These are phyloP conservation scores for Chalcosyrphus nemorum DNA, from an alignment of 2,888 invertebrate species.

Conservation along the genomic window DNA sequence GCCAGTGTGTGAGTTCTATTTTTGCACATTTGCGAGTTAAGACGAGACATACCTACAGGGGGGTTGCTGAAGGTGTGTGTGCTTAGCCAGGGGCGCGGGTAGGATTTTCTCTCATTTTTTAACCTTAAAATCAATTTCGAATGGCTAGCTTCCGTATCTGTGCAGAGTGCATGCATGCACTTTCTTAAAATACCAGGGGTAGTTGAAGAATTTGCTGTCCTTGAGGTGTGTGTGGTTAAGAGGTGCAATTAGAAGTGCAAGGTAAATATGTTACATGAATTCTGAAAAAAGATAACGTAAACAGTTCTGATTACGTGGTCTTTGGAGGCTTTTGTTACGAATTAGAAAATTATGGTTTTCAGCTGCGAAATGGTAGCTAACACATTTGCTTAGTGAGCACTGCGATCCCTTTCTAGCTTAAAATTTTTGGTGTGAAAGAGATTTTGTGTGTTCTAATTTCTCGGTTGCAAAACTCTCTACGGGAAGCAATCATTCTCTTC, in stretches of 20 bases:
- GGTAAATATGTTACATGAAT: neutral
- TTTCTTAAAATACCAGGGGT: constrained; percentile 38
- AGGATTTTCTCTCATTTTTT: constrained; percentile 28
- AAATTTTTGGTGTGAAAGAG: too few relatives aligned
- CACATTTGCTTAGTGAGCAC: too few relatives aligned
- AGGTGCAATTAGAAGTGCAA: constrained; percentile 1
- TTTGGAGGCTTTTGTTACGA: too few relatives aligned
- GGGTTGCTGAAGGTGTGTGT: constrained; percentile 10
- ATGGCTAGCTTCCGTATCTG: constrained; percentile 55
- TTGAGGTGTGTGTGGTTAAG: neutral
- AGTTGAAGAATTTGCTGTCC: constrained; percentile 3
- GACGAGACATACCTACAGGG: constrained; percentile 52
- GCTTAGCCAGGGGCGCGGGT: constrained; percentile 25
- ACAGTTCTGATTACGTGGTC: neutral
- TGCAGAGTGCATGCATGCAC: constrained; percentile 15
- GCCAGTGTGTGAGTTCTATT: constrained; percentile 70
- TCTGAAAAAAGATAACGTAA: neutral
- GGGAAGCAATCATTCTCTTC: too few relatives aligned
- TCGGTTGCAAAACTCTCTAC: too few relatives aligned
- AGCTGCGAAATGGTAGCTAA: too few relatives aligned
- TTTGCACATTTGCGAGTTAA: constrained; percentile 59
- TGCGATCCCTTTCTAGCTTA: too few relatives aligned
- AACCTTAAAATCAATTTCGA: constrained; percentile 68
- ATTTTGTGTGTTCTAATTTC: too few relatives aligned
- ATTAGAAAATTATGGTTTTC: too few relatives aligned